These are phyloP conservation scores for Hedychridium roseum DNA, from an alignment of 2,888 invertebrate species.

Conservation along the genomic window DNA sequence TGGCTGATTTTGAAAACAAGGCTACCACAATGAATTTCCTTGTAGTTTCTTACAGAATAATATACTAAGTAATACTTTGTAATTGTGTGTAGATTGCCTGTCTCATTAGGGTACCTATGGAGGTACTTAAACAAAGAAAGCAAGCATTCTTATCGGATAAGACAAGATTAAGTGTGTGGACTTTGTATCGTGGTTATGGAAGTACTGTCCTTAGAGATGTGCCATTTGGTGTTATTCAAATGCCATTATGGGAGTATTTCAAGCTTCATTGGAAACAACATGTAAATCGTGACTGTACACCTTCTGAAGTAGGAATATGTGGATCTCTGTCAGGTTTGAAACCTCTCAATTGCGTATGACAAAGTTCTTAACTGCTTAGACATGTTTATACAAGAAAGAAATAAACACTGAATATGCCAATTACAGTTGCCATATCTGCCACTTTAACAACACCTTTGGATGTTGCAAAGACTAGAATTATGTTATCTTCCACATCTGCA, in stretches of 20 bases:
- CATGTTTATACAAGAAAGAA: not conserved
- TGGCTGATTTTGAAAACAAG: too few relatives aligned
- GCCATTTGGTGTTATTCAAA: constrained; percentile 95
- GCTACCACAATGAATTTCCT: too few relatives aligned
- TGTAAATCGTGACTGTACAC: constrained; percentile 62
- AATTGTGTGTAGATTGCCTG: constrained; percentile 83
- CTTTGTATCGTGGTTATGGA: constrained; percentile 78
- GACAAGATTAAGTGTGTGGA: constrained; percentile 55
- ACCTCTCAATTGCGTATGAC: constrained; percentile 3
- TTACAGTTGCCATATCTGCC: constrained; percentile 80
- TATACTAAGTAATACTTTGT: too few relatives aligned
- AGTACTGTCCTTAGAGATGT: constrained; percentile 83
- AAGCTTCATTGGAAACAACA: constrained; percentile 70
- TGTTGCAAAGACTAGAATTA: constrained; percentile 96
- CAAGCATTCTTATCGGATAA: constrained; percentile 72
- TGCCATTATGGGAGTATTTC: constrained; percentile 93
- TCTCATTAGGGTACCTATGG: constrained; percentile 91
- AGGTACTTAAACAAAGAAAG: constrained; percentile 93
- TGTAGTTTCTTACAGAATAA: too few relatives aligned
- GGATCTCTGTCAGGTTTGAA: constrained; percentile 82
- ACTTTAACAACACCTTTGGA: constrained; percentile 93
- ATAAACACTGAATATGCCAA: constrained; percentile 1
- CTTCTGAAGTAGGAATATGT: constrained; percentile 82
- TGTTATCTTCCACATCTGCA: constrained; percentile 77
- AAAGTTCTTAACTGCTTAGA: not conserved